These are phyloP conservation scores for Noctua janthina DNA, from an alignment of 2,888 invertebrate species.

Conservation along the genomic window DNA sequence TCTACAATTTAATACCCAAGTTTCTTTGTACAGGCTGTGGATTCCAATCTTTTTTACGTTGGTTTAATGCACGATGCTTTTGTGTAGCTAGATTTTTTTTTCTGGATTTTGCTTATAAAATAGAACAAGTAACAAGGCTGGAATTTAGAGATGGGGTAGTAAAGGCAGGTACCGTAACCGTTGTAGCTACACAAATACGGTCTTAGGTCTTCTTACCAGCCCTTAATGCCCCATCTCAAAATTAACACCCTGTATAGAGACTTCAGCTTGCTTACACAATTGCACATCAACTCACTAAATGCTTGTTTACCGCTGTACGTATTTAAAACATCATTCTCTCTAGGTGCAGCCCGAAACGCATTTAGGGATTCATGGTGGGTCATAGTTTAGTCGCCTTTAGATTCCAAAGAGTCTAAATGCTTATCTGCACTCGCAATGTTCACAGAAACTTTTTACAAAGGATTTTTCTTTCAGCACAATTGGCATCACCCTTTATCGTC, in stretches of 20 bases:
- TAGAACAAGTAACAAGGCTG: neutral
- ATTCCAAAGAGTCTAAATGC: neutral
- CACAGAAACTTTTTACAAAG: neutral
- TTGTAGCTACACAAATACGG: neutral
- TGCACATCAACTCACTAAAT: neutral
- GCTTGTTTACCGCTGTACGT: neutral
- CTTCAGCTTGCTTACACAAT: no score
- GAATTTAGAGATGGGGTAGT: neutral
- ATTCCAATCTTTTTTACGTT: neutral
- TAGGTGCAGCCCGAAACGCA: neutral
- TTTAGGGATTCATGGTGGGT: neutral
- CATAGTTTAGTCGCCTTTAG: neutral
- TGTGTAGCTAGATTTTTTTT: neutral
- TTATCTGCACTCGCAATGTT: neutral
- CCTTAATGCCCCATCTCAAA: no score
- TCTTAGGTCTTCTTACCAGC: neutral
- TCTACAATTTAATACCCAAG: neutral
- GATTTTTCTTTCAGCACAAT: conserved; percentile 23
- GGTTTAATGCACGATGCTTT: neutral
- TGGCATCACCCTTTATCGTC: neutral
- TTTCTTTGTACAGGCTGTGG: neutral
- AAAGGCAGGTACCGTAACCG: neutral
- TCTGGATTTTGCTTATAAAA: neutral
- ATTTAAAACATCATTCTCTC: neutral
- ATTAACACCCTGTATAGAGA: no score